Evolutionary conservation across 2,888 invertebrate genomes (phyloP).

Genomic region (Dryomyza anilis): DNA sequence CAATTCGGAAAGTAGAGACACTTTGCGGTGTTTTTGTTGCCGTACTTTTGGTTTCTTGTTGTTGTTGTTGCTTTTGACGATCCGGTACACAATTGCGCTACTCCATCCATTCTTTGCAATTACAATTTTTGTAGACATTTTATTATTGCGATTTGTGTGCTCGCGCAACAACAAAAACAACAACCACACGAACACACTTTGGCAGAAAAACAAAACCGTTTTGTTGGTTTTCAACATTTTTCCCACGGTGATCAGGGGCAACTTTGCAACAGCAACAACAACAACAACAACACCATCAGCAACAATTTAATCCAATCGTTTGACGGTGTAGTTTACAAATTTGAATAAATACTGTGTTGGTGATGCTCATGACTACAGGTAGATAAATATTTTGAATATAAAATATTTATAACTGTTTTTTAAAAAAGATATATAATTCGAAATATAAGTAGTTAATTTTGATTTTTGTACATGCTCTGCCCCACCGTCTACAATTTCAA

Average conservation of each 20-base stretch:
- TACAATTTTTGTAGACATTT: constrained; percentile 28
- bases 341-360: no score
- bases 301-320: background rate
- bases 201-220: background rate
- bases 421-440: no score
- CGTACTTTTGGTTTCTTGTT: background rate
- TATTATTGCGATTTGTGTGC: constrained; percentile 23
- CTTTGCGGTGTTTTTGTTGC: background rate
- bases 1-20: constrained; percentile 1
- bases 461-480: no score
- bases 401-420: no score
- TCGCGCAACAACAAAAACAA: background rate
- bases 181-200: background rate
- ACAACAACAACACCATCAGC: background rate
- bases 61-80: background rate
- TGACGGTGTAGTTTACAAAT: no score
- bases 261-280: constrained; percentile 18
- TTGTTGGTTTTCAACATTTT: constrained; percentile 16
- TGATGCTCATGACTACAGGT: no score
- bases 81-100: background rate
- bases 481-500: no score
- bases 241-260: constrained; percentile 23
- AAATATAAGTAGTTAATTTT: no score
- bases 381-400: no score
- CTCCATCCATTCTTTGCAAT: constrained; percentile 25